These are phyloP conservation scores for Megalopta genalis DNA, from an alignment of 1,140 invertebrate genomes.

Conservation along the genomic window DNA sequence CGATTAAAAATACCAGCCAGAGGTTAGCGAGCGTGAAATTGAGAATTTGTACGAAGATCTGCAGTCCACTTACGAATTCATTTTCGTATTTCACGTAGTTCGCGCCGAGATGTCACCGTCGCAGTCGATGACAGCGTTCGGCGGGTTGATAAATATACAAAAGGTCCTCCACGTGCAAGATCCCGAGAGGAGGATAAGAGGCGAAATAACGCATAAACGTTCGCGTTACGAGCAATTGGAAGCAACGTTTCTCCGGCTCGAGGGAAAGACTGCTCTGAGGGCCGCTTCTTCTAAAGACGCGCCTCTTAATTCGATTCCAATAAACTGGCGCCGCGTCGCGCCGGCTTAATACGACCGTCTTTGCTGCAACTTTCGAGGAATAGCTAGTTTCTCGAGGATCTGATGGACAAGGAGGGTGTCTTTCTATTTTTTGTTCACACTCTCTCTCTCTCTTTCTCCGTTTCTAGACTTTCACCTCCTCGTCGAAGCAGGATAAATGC, in stretches of 20 bases:
- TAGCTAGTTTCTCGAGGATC: constrained; percentile 42
- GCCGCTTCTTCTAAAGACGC: constrained; percentile 28
- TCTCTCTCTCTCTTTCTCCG: not conserved
- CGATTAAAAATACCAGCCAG: too few relatives aligned
- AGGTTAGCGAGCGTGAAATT: too few relatives aligned
- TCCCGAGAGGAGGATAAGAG: not conserved
- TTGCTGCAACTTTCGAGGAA: constrained; percentile 49
- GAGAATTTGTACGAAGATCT: too few relatives aligned
- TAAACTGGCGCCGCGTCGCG: constrained; percentile 41
- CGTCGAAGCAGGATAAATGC: constrained; percentile 32
- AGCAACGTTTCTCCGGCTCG: not conserved
- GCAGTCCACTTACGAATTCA: too few relatives aligned
- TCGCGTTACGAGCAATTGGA: not conserved
- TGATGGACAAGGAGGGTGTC: not conserved
- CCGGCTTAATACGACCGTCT: constrained; percentile 49
- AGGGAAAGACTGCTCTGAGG: not conserved
- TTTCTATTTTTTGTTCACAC: too few relatives aligned
- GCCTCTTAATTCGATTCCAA: constrained; percentile 58
- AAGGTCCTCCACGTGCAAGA: not conserved
- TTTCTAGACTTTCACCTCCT: not conserved
- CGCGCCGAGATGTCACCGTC: too few relatives aligned
- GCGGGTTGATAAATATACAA: too few relatives aligned
- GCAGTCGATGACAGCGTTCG: too few relatives aligned
- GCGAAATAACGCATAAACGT: not conserved
- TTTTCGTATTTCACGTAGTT: too few relatives aligned